Conservation (phyloP, 1,140 invertebrate species). For the Leptopilina boulardi region DNA sequence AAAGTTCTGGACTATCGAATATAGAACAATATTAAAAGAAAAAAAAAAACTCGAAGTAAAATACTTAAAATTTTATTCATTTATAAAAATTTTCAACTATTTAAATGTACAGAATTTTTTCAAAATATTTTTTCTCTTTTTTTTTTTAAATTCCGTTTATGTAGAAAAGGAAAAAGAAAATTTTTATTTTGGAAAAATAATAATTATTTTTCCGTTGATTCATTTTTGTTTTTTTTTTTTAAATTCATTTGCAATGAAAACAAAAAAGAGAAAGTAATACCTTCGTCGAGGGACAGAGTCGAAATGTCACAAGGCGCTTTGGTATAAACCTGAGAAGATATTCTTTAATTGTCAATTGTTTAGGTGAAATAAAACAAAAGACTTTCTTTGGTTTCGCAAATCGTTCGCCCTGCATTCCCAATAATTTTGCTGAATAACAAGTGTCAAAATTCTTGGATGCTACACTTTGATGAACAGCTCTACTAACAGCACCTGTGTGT, state of each 20-base stretch:
- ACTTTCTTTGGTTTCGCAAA: conserved; percentile 89
- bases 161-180: no score
- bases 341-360: conserved; percentile 94
- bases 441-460: conserved; percentile 89
- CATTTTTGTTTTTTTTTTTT: no score
- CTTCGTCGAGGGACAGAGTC: conserved; percentile 94
- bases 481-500: conserved; percentile 86
- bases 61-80: no score
- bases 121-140: no score
- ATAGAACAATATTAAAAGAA: no score
- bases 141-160: no score
- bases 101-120: no score
- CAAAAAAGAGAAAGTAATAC: conserved; percentile 74
- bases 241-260: not conserved
- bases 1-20: no score
- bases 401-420: conserved; percentile 83
- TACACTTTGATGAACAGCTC: conserved; percentile 91
- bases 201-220: not conserved
- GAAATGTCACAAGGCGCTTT: conserved; percentile 93
- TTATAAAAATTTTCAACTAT: no score
- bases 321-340: conserved; percentile 94
- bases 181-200: no score
- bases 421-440: conserved; percentile 89
- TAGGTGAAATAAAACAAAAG: conserved; percentile 90
- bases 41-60: no score